These are phyloP conservation scores for Epinotia bilunana DNA, from an alignment of 2,888 invertebrate genomes.

Conservation along the genomic window DNA sequence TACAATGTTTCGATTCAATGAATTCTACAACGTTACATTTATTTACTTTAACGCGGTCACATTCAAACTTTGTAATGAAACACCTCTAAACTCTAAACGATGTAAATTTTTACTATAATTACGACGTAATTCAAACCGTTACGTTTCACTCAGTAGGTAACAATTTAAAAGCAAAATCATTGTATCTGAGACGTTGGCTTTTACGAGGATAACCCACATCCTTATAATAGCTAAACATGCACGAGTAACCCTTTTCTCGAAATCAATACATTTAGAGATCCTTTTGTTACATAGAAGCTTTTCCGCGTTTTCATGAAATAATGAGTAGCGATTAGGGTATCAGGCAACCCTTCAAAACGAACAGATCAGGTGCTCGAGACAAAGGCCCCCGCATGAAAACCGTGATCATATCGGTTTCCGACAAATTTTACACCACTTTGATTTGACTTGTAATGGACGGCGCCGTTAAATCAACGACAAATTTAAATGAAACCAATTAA, in stretches of 20 bases:
- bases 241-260: constrained; percentile 11
- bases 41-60: too few relatives aligned
- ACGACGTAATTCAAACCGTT: background rate
- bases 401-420: constrained; percentile 20
- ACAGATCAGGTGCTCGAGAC: constrained; percentile 19
- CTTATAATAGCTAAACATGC: constrained; percentile 3
- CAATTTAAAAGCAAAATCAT: background rate
- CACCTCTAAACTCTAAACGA: too few relatives aligned
- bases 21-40: too few relatives aligned
- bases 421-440: constrained; percentile 26
- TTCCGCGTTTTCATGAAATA: constrained; percentile 29
- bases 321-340: constrained; percentile 30
- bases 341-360: constrained; percentile 25
- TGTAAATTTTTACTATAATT: background rate
- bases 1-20: too few relatives aligned
- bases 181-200: constrained; percentile 10
- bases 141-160: background rate
- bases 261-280: constrained; percentile 24
- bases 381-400: constrained; percentile 16
- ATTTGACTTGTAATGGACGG: constrained; percentile 17
- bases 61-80: too few relatives aligned
- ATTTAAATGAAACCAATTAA: constrained; percentile 33
- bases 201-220: constrained; percentile 2
- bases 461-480: constrained; percentile 22
- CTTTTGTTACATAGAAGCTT: background rate